Evolutionary conservation across 1,140 invertebrate species (phyloP).

Genomic region (Diabrotica virgifera): DNA sequence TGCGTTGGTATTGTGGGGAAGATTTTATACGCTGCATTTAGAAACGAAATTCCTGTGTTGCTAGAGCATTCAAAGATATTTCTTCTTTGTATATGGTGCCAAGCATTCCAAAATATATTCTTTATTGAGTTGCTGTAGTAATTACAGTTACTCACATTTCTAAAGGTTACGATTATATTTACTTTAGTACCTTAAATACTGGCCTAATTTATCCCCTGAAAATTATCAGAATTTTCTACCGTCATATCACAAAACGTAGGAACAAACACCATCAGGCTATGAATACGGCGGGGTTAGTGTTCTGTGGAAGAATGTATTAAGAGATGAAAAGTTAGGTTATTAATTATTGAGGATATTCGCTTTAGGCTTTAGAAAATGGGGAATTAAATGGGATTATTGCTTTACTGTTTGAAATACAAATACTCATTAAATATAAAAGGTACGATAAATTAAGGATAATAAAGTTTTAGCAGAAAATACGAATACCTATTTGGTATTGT

Average conservation of each 20-base stretch:
- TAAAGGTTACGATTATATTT: too few species aligned
- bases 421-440: not conserved
- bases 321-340: constrained; percentile 36
- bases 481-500: too few species aligned
- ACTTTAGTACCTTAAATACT: not conserved
- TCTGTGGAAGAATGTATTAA: constrained; percentile 36
- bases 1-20: too few species aligned
- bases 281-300: not conserved
- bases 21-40: too few species aligned
- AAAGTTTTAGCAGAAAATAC: too few species aligned
- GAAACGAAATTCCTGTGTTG: too few species aligned
- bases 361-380: not conserved
- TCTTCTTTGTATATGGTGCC: too few species aligned
- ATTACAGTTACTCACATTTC: too few species aligned
- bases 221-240: constrained; percentile 15
- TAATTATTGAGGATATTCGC: constrained; percentile 34
- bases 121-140: too few species aligned
- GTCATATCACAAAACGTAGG: not conserved
- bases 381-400: not conserved
- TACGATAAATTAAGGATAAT: too few species aligned
- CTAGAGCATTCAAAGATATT: too few species aligned
- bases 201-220: constrained; percentile 6
- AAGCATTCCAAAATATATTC: too few species aligned
- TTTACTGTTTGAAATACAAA: not conserved
- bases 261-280: constrained; percentile 4